phyloP scores from a whole-genome alignment of 2,113 vertebrate species.

The Poeciliopsis turrubarensis region DNA sequence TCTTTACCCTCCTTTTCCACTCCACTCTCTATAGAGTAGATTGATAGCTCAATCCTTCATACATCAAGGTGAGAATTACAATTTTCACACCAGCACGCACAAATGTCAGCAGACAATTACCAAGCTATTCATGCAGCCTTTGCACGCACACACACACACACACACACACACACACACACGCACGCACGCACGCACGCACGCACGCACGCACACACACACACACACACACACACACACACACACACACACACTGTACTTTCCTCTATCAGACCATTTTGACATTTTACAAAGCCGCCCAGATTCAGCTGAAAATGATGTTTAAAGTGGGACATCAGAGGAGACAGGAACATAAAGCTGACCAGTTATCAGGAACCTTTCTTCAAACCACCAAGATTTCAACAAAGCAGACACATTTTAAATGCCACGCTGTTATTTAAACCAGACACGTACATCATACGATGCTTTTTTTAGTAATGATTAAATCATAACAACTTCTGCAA shows the following conservation, averaged over 20 bases:
- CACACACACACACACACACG: neutral
- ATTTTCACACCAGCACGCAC: conserved; percentile 43
- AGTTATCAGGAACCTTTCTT: neutral
- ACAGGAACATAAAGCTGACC: neutral
- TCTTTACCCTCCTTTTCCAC: conserved; percentile 60
- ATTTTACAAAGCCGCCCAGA: conserved; percentile 18
- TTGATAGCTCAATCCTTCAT: conserved; percentile 69
- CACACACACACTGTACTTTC: conserved; percentile 2
- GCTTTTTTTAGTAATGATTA: neutral
- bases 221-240: conserved; percentile 2
- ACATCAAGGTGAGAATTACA: conserved; percentile 73
- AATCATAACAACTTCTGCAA: neutral
- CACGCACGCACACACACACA: conserved; percentile 2
- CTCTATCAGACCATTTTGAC: conserved; percentile 9
- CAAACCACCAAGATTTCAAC: neutral
- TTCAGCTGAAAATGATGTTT: conserved; percentile 2
- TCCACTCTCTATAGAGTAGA: conserved; percentile 65
- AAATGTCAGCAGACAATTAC: conserved; percentile 41
- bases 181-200: neutral
- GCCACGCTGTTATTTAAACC: neutral
- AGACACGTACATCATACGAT: no score
- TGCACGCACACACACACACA: conserved; percentile 1
- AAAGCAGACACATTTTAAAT: neutral
- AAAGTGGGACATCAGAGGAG: neutral
- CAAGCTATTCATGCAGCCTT: conserved; percentile 23